These are phyloP conservation scores for Syrmaticus mikado DNA, from an alignment of 2,113 vertebrate species.

Conservation along the genomic window DNA sequence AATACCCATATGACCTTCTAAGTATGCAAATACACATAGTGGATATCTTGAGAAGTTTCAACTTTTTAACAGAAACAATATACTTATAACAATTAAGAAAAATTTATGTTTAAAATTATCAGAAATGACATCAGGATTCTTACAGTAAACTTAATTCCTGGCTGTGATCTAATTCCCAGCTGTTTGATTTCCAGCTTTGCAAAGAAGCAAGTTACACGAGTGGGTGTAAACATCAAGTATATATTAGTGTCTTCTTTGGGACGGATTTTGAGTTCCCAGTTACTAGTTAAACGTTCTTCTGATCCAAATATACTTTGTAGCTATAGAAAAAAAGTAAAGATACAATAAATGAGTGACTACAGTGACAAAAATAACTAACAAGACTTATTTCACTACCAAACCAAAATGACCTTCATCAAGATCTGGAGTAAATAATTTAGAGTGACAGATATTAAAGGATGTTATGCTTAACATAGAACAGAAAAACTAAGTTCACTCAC, in stretches of 20 bases:
- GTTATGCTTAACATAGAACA: background rate
- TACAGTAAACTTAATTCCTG: constrained; percentile 95
- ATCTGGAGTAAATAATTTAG: background rate
- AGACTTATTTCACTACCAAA: background rate
- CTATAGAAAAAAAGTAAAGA: constrained; percentile 71
- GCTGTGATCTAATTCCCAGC: constrained; percentile 83
- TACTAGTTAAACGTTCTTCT: constrained; percentile 87
- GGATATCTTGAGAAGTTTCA: background rate
- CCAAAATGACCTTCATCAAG: background rate
- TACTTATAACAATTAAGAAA: background rate
- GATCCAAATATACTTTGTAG: constrained; percentile 91
- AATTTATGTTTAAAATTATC: background rate
- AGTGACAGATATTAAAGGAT: background rate
- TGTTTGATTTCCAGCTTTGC: constrained; percentile 98
- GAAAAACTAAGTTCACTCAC: background rate
- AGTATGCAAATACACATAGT: background rate
- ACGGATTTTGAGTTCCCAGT: constrained; percentile 87
- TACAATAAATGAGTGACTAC: background rate
- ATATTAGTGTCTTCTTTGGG: constrained; percentile 89
- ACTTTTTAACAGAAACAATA: fast-evolving
- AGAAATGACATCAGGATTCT: constrained; percentile 36
- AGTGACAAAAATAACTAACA: background rate
- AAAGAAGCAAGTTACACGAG: constrained; percentile 91
- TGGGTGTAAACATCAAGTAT: constrained; percentile 90
- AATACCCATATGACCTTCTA: background rate